Evolutionary conservation across 2,113 vertebrate genomes (phyloP).

Genomic region (Isichthys henryi): DNA sequence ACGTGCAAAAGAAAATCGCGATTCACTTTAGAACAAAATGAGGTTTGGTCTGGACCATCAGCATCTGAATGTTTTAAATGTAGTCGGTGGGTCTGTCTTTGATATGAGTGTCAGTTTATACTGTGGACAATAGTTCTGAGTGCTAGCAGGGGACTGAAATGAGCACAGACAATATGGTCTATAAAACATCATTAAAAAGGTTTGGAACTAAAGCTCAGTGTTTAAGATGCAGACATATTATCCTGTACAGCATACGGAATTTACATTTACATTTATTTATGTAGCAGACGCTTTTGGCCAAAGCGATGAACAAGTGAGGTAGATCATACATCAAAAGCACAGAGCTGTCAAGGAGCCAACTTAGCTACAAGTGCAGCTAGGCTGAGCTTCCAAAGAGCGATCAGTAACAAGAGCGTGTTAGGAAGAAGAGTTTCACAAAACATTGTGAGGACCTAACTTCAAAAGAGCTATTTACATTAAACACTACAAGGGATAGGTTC

Average conservation of each 20-base stretch:
- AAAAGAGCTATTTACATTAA: neutral
- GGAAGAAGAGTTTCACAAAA: neutral
- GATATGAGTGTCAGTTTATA: neutral
- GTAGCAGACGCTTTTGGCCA: neutral
- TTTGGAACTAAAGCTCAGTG: neutral
- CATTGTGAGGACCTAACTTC: neutral
- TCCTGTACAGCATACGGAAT: neutral
- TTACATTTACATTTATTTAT: neutral
- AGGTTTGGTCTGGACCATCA: neutral
- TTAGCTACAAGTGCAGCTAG: neutral
- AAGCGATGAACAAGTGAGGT: neutral
- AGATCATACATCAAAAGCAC: neutral
- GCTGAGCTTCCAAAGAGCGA: neutral
- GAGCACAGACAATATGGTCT: neutral
- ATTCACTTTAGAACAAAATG: neutral
- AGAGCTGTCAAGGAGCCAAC: neutral
- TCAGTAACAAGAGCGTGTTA: neutral
- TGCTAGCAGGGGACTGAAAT: neutral
- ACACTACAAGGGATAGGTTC: neutral
- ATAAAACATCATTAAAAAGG: neutral
- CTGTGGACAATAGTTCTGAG: neutral
- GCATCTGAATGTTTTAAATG: neutral
- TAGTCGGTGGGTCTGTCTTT: neutral
- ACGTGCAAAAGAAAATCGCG: neutral
- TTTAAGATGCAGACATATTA: neutral